A percentile compares a stretch with the other conserved stretches of the same genome.
Conservation (phyloP, 30 jellyfish, hydroid and myxozoan species). For the Aurelia coerulea region DNA sequence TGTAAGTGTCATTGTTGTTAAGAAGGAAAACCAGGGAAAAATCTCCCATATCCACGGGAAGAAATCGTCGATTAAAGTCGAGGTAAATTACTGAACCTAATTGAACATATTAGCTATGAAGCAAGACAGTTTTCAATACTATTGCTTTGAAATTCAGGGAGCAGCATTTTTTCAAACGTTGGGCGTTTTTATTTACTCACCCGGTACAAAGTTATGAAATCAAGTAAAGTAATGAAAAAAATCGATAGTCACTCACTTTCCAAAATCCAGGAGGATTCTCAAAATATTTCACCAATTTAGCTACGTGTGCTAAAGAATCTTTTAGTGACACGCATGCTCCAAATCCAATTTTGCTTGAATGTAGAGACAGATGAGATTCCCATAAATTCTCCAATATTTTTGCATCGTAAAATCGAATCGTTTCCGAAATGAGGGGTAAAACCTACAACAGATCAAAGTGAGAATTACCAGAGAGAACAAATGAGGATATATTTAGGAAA, state of each 20-base stretch:
- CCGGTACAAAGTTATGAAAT: no score
- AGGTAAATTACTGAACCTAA: no score
- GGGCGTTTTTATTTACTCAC: no score
- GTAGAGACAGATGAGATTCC: constrained; percentile 10
- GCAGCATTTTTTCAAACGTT: no score
- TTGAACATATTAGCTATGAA: no score
- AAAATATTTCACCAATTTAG: constrained; percentile 31
- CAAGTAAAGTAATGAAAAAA: no score
- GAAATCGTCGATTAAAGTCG: no score
- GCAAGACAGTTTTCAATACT: no score
- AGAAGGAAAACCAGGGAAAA: no score
- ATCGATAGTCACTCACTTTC: constrained; percentile 12
- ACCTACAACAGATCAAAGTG: constrained; percentile 13
- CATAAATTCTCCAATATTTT: constrained; percentile 41
- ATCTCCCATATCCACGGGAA: no score
- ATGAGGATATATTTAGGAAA: not conserved
- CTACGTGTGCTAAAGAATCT: constrained; percentile 42
- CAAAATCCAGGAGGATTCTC: constrained; percentile 58
- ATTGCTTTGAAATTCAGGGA: no score
- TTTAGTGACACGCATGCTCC: constrained; percentile 58
- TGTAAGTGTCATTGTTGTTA: no score
- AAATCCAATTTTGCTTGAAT: constrained; percentile 27
- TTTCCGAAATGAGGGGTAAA: constrained; percentile 44
- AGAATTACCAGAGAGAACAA: not conserved
- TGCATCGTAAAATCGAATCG: constrained; percentile 57